These are phyloP conservation scores for Pseudopleuronectes americanus DNA, from an alignment of 2,797 vertebrate species.

Conservation along the genomic window DNA sequence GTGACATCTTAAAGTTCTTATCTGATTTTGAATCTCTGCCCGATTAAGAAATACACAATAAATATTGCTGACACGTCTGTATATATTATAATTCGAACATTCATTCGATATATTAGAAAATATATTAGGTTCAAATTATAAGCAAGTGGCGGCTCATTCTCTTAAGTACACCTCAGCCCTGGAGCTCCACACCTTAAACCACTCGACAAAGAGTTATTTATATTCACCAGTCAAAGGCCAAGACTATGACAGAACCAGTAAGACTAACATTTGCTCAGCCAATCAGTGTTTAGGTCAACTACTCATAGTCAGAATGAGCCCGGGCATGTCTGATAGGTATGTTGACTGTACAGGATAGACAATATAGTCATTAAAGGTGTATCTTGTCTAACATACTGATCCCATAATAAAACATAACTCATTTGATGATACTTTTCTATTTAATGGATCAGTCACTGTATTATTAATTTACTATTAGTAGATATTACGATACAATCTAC, in stretches of 20 bases:
- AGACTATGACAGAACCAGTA: constrained; percentile 22
- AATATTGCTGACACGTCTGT: not conserved
- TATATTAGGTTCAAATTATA: not conserved
- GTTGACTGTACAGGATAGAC: constrained; percentile 20
- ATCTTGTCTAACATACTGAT: not conserved
- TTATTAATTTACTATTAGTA: not conserved
- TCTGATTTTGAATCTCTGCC: too few species aligned
- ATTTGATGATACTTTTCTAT: not conserved
- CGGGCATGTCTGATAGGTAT: constrained; percentile 37
- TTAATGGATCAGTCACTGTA: not conserved
- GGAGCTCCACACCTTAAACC: constrained; percentile 32
- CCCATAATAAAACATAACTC: constrained; percentile 7
- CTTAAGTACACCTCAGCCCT: not conserved
- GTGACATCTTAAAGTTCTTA: not conserved
- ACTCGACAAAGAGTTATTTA: constrained; percentile 42
- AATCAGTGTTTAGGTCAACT: constrained; percentile 37
- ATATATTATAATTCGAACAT: not conserved
- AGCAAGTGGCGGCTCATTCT: not conserved
- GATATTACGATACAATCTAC: too few species aligned
- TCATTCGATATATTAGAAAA: too few species aligned
- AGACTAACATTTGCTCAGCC: constrained; percentile 38
- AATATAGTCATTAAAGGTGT: constrained; percentile 5
- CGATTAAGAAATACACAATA: not conserved
- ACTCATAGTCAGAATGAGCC: constrained; percentile 40
- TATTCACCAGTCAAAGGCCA: constrained; percentile 25